These are phyloP conservation scores for Triplophysa siluroides DNA, from an alignment of 2,113 vertebrate genomes.

Conservation along the genomic window DNA sequence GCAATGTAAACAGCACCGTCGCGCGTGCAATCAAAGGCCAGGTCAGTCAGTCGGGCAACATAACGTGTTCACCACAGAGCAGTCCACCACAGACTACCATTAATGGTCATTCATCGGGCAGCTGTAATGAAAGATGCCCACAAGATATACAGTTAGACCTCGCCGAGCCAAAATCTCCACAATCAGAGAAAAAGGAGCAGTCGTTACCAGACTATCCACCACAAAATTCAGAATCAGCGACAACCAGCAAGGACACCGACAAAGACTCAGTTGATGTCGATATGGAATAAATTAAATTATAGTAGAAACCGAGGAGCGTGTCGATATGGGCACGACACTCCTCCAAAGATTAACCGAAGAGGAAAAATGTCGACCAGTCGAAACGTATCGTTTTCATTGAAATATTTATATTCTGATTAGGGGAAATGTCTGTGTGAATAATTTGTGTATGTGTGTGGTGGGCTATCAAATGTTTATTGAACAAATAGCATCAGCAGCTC, in stretches of 20 bases:
- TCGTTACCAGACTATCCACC: constrained; percentile 73
- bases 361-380: constrained; percentile 52
- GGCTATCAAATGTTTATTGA: constrained; percentile 66
- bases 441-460: constrained; percentile 61
- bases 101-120: constrained; percentile 64
- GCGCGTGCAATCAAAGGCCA: constrained; percentile 59
- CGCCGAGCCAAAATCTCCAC: constrained; percentile 66
- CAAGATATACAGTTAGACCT: constrained; percentile 62
- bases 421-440: constrained; percentile 60
- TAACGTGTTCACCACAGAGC: constrained; percentile 65
- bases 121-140: constrained; percentile 67
- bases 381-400: constrained; percentile 62
- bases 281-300: constrained; percentile 81
- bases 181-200: constrained; percentile 72
- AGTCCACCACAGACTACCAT: constrained; percentile 65
- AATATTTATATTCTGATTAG: constrained; percentile 64
- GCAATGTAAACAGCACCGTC: constrained; percentile 52
- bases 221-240: constrained; percentile 65
- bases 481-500: constrained; percentile 68
- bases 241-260: constrained; percentile 68
- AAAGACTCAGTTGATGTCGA: constrained; percentile 83
- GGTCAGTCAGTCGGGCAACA: constrained; percentile 61
- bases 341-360: constrained; percentile 55
- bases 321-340: constrained; percentile 57
- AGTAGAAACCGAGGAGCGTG: constrained; percentile 56